phyloP scores from a whole-genome alignment of 2,797 vertebrate genomes.

The Kryptopterus vitreolus region DNA sequence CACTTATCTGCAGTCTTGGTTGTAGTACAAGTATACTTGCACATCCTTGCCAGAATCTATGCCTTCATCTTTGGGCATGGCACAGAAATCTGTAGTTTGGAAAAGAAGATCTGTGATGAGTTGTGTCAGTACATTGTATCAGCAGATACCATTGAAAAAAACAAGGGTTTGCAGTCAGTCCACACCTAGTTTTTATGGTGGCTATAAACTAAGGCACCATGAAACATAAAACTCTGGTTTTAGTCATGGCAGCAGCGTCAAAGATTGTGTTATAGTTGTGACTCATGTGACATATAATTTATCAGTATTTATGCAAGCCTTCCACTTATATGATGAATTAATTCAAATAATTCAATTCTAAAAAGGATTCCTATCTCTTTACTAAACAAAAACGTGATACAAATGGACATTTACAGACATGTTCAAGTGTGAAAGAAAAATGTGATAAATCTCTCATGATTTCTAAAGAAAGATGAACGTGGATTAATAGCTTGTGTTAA shows the following conservation, averaged over 20 bases:
- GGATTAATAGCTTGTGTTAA: no score
- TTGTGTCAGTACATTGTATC: background rate
- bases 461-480: no score
- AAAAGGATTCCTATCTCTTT: background rate
- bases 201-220: conserved; percentile 61
- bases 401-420: no score
- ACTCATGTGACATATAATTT: background rate
- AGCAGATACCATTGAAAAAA: background rate
- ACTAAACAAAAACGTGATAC: background rate
- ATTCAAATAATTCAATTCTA: background rate
- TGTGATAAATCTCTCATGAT: background rate
- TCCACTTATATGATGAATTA: background rate
- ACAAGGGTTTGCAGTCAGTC: conserved; percentile 44
- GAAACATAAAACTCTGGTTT: conserved; percentile 14
- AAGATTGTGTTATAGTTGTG: conserved; percentile 4
- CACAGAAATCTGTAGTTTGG: conserved; percentile 55
- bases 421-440: no score
- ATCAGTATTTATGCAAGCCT: background rate
- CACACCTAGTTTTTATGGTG: conserved; percentile 72
- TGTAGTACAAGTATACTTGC: conserved; percentile 49
- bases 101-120: background rate
- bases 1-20: conserved; percentile 54
- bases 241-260: background rate
- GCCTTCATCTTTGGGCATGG: conserved; percentile 48
- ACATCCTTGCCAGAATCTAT: conserved; percentile 16